Evolutionary conservation across 2,113 vertebrate species (phyloP).

Genomic region (Leptodactylus fuscus): DNA sequence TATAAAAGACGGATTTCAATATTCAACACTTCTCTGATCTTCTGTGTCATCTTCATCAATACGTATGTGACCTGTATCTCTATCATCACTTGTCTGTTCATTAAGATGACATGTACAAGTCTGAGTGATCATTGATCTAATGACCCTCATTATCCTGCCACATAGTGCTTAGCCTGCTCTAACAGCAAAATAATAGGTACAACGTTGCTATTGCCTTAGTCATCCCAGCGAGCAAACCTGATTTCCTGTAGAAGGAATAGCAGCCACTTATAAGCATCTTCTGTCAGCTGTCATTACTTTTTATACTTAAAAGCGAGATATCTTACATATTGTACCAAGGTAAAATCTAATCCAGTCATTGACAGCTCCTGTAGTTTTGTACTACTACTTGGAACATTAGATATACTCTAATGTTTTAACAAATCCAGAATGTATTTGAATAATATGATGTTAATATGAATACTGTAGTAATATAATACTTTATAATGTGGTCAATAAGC

Average conservation of each 20-base stretch:
- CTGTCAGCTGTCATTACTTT: background rate
- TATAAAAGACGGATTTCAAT: background rate
- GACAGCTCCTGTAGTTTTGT: background rate
- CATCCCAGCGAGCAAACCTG: background rate
- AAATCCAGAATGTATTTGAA: background rate
- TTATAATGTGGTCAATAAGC: too few species aligned
- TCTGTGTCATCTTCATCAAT: background rate
- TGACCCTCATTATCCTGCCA: constrained; percentile 2
- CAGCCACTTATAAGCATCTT: background rate
- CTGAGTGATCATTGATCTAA: constrained; percentile 6
- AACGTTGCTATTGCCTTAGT: background rate
- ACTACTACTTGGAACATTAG: too few species aligned
- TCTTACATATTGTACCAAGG: background rate
- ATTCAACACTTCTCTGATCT: background rate
- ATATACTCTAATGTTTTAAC: too few species aligned
- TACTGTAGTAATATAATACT: too few species aligned
- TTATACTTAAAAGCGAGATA: background rate
- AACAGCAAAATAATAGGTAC: background rate
- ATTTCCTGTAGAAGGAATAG: background rate
- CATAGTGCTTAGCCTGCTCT: background rate
- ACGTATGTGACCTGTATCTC: background rate
- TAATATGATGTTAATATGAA: background rate
- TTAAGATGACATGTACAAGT: constrained; percentile 5
- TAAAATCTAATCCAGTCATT: background rate
- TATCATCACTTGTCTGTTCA: background rate